Evolutionary conservation across 2,797 vertebrate genomes (phyloP), one percentile per base, ranked within the genome.

Genomic region (Hydrocynus forskahlii): DNA sequence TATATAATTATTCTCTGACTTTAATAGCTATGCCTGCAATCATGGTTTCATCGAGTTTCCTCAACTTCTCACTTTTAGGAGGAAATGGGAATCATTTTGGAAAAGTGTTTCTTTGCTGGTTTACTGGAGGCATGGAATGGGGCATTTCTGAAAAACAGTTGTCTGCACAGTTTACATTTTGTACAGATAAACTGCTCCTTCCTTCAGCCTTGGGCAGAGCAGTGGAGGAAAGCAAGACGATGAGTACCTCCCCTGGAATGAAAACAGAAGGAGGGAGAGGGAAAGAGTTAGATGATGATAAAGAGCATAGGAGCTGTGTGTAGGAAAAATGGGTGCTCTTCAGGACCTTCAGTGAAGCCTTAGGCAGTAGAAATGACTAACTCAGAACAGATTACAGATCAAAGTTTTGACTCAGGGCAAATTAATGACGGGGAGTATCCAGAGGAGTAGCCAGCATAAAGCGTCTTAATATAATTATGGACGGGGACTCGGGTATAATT

Each of bases 131-230:
- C 50, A 38, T 66, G 85, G 60, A 81, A 86, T 76, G 73, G 67
- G 25, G 62, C n/a, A 21, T 76, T 83, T 71, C 38, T 38, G 23
- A 66, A 76, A 73, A 77, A 77, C 40, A 80, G 52, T 29, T 29
- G 29, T 29, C 75, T 40, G 76, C 8, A 73, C 43, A 67, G 78
- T 68, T 84, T 82, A 82, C 62, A 76, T 84, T 76, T 62, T 23
- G 63, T 52, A 48, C 57, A 74, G 79, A 80, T 81, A 80, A 85
- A 82, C 62, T 71, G 63, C 64, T 77, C 62, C 80, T 79, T 67
- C 75, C 54, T 63, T 83, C 74, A 86, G 67, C 84, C 81, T 83
- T 82, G 81, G 73, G 75, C 43, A 74, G 74, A 72, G 68, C 50
- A 59, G 23, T 19, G 57, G 68, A 77, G 21, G 72, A n/a, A 73